Conservation (phyloP, 2,888 invertebrate genomes). For the Plebejus argus region DNA sequence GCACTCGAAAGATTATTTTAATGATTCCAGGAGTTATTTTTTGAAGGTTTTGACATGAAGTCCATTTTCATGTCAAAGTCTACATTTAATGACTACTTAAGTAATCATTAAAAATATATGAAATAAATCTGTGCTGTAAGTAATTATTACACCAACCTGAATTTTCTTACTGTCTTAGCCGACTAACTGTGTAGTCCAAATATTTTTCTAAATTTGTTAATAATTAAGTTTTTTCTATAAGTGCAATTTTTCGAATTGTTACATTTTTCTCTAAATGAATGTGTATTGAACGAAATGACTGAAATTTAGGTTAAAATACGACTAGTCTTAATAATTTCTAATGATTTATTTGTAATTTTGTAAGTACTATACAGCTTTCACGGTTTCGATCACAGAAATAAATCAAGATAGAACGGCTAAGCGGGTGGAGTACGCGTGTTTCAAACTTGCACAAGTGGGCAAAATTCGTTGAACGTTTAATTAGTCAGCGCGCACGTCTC, state of each 20-base stretch:
- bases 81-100: no score
- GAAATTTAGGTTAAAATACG: constrained; percentile 62
- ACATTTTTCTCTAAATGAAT: constrained; percentile 50
- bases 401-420: no score
- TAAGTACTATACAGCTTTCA: constrained; percentile 10
- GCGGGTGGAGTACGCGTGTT: no score
- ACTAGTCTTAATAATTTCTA: constrained; percentile 62
- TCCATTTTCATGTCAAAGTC: neutral
- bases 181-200: neutral
- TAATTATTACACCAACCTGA: neutral
- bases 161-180: neutral
- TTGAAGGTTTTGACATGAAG: neutral
- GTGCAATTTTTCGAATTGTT: constrained; percentile 41
- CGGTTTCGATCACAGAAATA: neutral
- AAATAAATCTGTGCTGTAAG: no score
- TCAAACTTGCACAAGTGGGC: no score
- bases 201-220: constrained; percentile 45
- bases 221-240: constrained; percentile 36
- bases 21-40: neutral
- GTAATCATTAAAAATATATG: no score
- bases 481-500: no score
- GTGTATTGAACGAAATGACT: constrained; percentile 62
- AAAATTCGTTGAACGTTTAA: no score
- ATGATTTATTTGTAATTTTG: constrained; percentile 43
- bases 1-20: no score